phyloP scores from a whole-genome alignment of 2,888 invertebrate genomes.

The Alloplasta piceator region DNA sequence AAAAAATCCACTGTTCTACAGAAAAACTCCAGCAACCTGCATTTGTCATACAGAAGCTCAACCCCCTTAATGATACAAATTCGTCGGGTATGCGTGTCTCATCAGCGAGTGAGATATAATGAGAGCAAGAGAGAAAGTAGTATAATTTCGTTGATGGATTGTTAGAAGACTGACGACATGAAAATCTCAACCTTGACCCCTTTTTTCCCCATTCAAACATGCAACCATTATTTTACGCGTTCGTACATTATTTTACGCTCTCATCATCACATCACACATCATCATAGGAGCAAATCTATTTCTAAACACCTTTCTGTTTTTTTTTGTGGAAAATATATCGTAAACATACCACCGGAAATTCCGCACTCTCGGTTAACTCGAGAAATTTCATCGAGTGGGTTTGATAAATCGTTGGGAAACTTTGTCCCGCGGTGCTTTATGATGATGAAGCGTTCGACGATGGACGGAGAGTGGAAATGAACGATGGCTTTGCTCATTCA shows the following conservation, averaged over 20 bases:
- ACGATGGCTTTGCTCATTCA: not conserved
- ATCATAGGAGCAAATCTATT: too few species aligned
- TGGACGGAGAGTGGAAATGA: not conserved
- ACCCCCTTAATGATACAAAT: not conserved
- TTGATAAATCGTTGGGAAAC: not conserved
- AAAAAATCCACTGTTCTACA: too few species aligned
- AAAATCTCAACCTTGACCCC: constrained; percentile 5
- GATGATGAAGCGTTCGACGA: too few species aligned
- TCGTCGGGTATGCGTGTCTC: not conserved
- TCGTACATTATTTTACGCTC: not conserved
- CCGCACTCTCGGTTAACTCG: not conserved
- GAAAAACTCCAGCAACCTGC: too few species aligned
- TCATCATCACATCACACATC: not conserved
- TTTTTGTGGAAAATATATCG: too few species aligned
- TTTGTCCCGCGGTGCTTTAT: not conserved
- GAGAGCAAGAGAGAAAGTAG: not conserved
- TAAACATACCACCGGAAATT: not conserved
- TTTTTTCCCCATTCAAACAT: not conserved
- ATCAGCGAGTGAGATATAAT: constrained; percentile 10
- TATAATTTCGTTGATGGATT: constrained; percentile 16
- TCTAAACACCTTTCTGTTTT: too few species aligned
- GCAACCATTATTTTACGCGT: not conserved
- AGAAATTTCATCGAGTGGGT: not conserved
- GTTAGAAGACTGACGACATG: not conserved
- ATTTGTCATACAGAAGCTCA: too few species aligned